Evolutionary conservation across 2,797 vertebrate species (phyloP).

Genomic region (Amphiprion clarkii): DNA sequence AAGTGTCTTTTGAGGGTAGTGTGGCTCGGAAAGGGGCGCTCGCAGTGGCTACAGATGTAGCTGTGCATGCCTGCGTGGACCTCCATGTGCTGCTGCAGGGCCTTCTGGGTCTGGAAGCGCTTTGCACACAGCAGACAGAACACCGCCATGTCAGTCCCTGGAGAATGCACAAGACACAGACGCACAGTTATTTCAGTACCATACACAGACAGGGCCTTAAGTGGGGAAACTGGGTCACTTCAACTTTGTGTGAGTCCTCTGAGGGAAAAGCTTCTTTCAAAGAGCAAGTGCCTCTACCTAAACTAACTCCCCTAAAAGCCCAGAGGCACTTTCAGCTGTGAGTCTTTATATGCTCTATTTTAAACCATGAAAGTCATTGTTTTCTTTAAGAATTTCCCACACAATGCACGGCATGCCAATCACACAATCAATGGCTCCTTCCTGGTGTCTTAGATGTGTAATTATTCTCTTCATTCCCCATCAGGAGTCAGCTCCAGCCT

Average conservation of each 20-base stretch:
- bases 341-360: constrained; percentile 81
- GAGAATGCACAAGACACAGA: constrained; percentile 80
- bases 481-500: constrained; percentile 82
- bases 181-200: constrained; percentile 84
- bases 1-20: constrained; percentile 98
- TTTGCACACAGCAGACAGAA: constrained; percentile 99
- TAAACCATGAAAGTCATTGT: constrained; percentile 84
- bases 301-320: constrained; percentile 85
- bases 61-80: constrained; percentile 97
- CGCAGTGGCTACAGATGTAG: constrained; percentile 99
- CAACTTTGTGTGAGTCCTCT: constrained; percentile 86
- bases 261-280: constrained; percentile 86
- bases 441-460: constrained; percentile 83
- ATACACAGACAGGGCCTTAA: constrained; percentile 84
- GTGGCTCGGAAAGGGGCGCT: constrained; percentile 98
- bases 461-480: constrained; percentile 85
- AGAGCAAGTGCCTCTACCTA: constrained; percentile 85
- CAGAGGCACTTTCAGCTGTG: constrained; percentile 80
- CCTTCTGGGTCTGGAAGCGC: constrained; percentile 98
- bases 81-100: constrained; percentile 99
- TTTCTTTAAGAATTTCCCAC: constrained; percentile 84
- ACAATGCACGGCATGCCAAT: constrained; percentile 83
- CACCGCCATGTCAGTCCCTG: constrained; percentile 98
- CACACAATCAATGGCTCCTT: constrained; percentile 84
- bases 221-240: constrained; percentile 88